These are phyloP conservation scores for Pseudomyrmex gracilis DNA, from an alignment of 1,140 invertebrate genomes.

Conservation along the genomic window DNA sequence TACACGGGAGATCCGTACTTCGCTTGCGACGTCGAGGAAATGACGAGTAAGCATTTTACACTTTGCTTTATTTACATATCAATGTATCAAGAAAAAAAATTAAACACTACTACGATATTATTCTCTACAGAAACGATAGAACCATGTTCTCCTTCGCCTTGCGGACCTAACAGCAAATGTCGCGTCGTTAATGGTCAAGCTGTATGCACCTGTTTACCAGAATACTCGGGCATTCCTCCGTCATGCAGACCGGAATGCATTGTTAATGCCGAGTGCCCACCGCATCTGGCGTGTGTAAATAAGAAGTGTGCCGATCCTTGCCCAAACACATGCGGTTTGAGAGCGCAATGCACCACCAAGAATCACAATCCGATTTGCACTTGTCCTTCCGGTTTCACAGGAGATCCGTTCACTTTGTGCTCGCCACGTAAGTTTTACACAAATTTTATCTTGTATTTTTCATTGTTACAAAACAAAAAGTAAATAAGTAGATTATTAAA, in stretches of 20 bases:
- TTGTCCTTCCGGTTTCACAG: conserved; percentile 90
- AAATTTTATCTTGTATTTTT: conserved; percentile 18
- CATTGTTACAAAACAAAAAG: neutral
- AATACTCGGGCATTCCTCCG: conserved; percentile 86
- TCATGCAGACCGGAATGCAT: conserved; percentile 87
- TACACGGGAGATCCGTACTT: conserved; percentile 93
- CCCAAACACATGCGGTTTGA: conserved; percentile 86
- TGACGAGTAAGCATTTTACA: conserved; percentile 63
- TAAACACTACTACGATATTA: neutral
- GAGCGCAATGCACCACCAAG: conserved; percentile 85
- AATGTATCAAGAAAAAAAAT: neutral
- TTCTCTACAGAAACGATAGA: conserved; percentile 73
- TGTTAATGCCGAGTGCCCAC: conserved; percentile 86
- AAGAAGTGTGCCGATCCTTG: conserved; percentile 87
- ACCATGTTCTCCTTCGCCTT: conserved; percentile 86
- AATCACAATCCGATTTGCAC: conserved; percentile 89
- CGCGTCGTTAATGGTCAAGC: conserved; percentile 85
- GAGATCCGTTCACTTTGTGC: conserved; percentile 90
- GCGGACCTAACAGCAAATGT: conserved; percentile 87
- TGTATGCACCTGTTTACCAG: conserved; percentile 86
- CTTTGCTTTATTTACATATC: neutral
- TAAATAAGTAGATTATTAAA: neutral
- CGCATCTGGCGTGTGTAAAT: conserved; percentile 86
- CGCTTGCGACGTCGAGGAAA: conserved; percentile 82
- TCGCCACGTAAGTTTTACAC: conserved; percentile 80